These are phyloP conservation scores for Diorhabda carinulata DNA, from an alignment of 1,140 invertebrate genomes.

Conservation along the genomic window DNA sequence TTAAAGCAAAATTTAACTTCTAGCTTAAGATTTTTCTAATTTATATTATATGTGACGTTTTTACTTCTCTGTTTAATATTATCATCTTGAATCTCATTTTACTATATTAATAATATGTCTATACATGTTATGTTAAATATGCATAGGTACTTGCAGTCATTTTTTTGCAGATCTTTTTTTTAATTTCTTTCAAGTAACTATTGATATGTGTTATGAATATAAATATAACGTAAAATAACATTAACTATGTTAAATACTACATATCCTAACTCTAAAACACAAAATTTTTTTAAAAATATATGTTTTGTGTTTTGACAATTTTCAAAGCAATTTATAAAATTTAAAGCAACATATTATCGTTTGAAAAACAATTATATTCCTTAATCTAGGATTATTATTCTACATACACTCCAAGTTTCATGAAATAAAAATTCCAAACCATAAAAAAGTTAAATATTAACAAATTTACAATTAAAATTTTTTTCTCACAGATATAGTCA, in stretches of 20 bases:
- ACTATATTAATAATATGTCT: too few species aligned
- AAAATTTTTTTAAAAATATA: conserved; percentile 9
- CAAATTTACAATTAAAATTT: conserved; percentile 9
- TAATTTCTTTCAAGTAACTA: neutral
- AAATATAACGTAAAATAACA: conserved; percentile 1
- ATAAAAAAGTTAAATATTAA: conserved; percentile 17
- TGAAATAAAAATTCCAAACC: neutral
- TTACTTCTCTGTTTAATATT: too few species aligned
- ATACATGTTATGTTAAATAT: too few species aligned
- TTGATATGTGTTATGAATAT: neutral
- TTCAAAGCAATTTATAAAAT: conserved; percentile 7
- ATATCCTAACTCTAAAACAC: conserved; percentile 10
- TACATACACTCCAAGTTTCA: too few species aligned
- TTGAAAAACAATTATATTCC: too few species aligned
- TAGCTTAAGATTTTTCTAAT: too few species aligned
- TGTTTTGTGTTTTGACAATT: conserved; percentile 7
- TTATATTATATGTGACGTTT: too few species aligned
- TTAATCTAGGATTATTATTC: too few species aligned
- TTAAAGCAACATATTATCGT: neutral
- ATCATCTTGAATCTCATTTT: too few species aligned
- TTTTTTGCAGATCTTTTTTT: conserved; percentile 4
- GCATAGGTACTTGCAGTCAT: neutral
- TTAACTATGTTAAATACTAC: conserved; percentile 1
- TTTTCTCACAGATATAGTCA: neutral
- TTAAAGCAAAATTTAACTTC: too few species aligned